A percentile compares a stretch with the other conserved stretches of the same genome.
Conservation (phyloP, 2,888 invertebrate genomes). For the Melieria crassipennis region DNA sequence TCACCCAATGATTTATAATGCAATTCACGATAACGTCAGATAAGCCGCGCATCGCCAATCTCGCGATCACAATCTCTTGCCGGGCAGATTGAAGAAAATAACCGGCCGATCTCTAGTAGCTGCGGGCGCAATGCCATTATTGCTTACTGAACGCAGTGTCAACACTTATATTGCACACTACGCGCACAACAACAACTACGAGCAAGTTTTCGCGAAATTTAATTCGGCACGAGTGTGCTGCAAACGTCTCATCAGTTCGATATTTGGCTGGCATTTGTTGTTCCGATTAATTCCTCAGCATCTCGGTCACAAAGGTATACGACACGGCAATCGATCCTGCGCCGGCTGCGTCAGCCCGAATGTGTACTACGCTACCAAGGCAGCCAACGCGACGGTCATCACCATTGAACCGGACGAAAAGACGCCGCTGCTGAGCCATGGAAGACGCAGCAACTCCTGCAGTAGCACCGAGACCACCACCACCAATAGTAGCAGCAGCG, state of each 20-base stretch:
- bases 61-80: too few relatives aligned
- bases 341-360: background rate
- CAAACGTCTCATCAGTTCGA: conserved; percentile 27
- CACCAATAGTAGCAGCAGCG: conserved; percentile 8
- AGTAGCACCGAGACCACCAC: conserved; percentile 10
- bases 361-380: conserved; percentile 18
- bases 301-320: conserved; percentile 33
- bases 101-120: too few relatives aligned
- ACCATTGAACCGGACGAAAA: conserved; percentile 48
- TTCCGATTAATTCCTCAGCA: conserved; percentile 17
- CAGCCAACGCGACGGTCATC: conserved; percentile 39
- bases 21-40: too few relatives aligned
- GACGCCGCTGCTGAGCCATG: conserved; percentile 46
- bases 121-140: conserved; percentile 42
- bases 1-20: too few relatives aligned
- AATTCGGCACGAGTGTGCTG: background rate
- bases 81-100: too few relatives aligned
- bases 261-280: conserved; percentile 35
- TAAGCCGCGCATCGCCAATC: too few relatives aligned
- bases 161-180: conserved; percentile 37
- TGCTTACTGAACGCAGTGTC: conserved; percentile 42
- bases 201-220: conserved; percentile 5
- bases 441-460: conserved; percentile 15
- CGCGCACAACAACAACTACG: conserved; percentile 35
- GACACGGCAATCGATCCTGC: conserved; percentile 28